A percentile compares a stretch with the other conserved stretches of the same genome.
These are phyloP conservation scores for Linnaemya tessellans DNA, from an alignment of 2,888 invertebrate species.

Conservation along the genomic window DNA sequence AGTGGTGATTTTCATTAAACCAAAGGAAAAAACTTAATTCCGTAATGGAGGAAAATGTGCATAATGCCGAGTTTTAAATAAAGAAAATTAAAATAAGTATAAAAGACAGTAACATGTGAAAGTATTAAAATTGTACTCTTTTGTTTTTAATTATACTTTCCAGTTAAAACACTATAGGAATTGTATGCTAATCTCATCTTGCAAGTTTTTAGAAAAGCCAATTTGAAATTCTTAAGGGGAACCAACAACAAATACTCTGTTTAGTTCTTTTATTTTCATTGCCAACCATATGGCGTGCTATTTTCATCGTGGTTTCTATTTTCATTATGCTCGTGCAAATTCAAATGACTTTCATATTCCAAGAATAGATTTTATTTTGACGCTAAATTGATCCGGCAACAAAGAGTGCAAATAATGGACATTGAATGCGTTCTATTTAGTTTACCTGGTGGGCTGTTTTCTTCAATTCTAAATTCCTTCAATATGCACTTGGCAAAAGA, in stretches of 20 bases:
- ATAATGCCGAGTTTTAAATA: conserved; percentile 6
- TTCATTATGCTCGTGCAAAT: conserved; percentile 6
- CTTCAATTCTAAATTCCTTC: neutral
- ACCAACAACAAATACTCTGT: neutral
- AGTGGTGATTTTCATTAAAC: conserved; percentile 59
- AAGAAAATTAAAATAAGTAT: conserved; percentile 10
- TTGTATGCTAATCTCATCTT: conserved; percentile 6
- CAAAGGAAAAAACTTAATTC: conserved; percentile 3
- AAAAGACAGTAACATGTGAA: neutral
- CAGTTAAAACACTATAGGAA: conserved; percentile 1
- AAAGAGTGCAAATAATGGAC: conserved; percentile 36
- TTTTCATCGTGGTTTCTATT: conserved; percentile 7
- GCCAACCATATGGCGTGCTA: conserved; percentile 25
- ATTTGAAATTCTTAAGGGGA: neutral
- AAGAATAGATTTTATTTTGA: conserved; percentile 38
- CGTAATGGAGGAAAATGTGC: conserved; percentile 2
- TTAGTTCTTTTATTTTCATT: neutral
- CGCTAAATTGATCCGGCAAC: conserved; percentile 46
- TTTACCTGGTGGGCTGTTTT: neutral
- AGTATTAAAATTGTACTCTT: conserved; percentile 8
- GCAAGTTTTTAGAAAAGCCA: neutral
- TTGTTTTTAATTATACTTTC: conserved; percentile 30
- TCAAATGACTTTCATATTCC: conserved; percentile 14
- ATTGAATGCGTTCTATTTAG: neutral
- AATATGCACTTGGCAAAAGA: conserved; percentile 16